Base-by-base conservation (phyloP, 2,888 invertebrate species). In the Julus scanicus region DNA sequence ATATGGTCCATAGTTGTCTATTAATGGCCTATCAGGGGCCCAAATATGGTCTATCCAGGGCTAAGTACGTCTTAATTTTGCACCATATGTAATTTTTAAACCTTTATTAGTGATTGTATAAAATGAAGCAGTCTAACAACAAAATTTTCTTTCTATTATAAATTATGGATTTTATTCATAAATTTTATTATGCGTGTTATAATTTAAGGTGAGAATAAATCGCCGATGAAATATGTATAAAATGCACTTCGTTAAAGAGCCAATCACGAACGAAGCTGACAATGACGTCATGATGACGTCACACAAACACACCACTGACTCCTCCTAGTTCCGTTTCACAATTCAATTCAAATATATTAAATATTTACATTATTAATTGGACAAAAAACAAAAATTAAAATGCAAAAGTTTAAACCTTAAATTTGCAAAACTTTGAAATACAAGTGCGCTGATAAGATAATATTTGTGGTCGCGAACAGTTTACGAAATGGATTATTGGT, bases 81-180 rank as follows among this genome's bases (percentile, higher is more conserved):
- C 29, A 29, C 29, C 29, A 1, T 29, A 29, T 29, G 29, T 29
- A 29, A 29, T 29, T 29, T 29, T 29, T 29, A 29, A 29, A 29
- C 29, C 29, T 29, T 29, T 29, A 29, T 29, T 29, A 1, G 29
- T 29, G 29, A 29, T 29, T 29, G 29, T 49, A 49, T 49, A 13
- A 49, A 49, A 49, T 49, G 49, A 57, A 1, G 13, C 17, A 13
- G 57, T 15, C 57, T 2, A 5, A 57, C 17, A 17, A 57, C 57
- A 17, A 17, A 15, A 17, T 8, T 57, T 57, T 57, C 57, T 57
- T 57, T 57, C 57, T 57, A 57, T 57, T 57, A 57, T 57, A 57
- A 57, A 57, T 57, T 57, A 57, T 57, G 57, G 57, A 57, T 57
- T 57, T 57, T 57, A 57, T 57, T 57, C 57, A 57, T 57, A 57